Evolutionary conservation across 2,113 vertebrate species (phyloP).

Genomic region (human (Homo sapiens)): DNA sequence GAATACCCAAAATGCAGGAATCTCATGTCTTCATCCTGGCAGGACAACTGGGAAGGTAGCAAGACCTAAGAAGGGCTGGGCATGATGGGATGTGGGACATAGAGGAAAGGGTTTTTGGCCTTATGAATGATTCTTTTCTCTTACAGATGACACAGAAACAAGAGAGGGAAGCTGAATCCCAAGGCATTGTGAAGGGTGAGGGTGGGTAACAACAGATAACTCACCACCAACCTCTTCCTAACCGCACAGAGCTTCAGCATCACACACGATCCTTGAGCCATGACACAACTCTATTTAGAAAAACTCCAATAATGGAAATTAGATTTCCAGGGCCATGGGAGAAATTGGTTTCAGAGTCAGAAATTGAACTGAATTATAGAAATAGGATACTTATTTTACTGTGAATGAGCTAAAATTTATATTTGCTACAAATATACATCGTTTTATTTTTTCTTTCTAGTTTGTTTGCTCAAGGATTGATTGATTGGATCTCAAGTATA

Average conservation of each 20-base stretch:
- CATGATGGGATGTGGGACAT: too few relatives aligned
- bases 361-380: constrained; percentile 3
- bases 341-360: neutral
- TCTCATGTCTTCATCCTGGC: neutral
- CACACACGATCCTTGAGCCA: neutral
- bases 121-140: neutral
- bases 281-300: neutral
- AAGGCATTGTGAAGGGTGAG: neutral
- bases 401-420: neutral
- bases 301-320: neutral
- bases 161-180: neutral
- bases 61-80: too few relatives aligned
- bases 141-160: neutral
- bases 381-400: neutral
- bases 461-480: neutral
- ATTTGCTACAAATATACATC: neutral
- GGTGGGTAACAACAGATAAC: neutral
- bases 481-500: neutral
- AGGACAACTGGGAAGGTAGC: neutral
- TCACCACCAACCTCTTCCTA: neutral
- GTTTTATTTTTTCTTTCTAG: neutral
- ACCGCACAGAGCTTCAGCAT: neutral
- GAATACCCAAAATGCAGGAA: neutral
- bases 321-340: neutral
- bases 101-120: neutral